These are phyloP conservation scores for Odontophorus gujanensis DNA, from an alignment of 2,113 vertebrate species.

Conservation along the genomic window DNA sequence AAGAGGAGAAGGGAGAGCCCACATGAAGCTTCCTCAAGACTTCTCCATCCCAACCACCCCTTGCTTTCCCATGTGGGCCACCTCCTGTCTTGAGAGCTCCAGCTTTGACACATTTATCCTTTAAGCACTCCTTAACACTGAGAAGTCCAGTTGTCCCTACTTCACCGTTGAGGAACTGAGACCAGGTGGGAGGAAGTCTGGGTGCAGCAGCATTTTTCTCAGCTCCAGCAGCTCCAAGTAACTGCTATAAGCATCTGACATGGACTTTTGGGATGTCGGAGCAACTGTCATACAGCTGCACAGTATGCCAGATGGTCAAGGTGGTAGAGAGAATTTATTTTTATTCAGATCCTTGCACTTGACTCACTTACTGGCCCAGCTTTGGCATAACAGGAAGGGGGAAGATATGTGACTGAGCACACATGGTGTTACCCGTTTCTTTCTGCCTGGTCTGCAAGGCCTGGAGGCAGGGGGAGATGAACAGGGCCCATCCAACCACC, in stretches of 20 bases:
- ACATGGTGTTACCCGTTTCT: neutral
- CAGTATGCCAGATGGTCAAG: neutral
- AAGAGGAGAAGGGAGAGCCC: neutral
- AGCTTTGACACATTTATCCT: conserved; percentile 6
- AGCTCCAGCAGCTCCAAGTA: neutral
- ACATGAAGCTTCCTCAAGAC: neutral
- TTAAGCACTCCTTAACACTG: neutral
- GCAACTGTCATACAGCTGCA: neutral
- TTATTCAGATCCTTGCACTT: conserved; percentile 55
- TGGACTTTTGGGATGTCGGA: neutral
- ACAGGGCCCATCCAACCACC: neutral
- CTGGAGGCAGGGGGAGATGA: neutral
- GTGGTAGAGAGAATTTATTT: conserved; percentile 16
- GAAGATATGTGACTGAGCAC: conserved; percentile 26
- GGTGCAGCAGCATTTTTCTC: neutral
- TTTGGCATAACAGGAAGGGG: conserved; percentile 64
- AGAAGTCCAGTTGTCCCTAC: conserved; percentile 1
- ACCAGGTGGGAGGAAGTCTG: neutral
- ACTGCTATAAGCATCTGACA: neutral
- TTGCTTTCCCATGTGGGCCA: neutral
- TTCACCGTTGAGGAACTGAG: neutral
- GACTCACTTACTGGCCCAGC: conserved; percentile 58
- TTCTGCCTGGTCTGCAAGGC: conserved; percentile 15
- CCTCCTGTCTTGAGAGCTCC: neutral
- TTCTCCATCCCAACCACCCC: neutral